These are phyloP conservation scores for Aporrectodea caliginosa DNA, from an alignment of 1,140 invertebrate species.

Conservation along the genomic window DNA sequence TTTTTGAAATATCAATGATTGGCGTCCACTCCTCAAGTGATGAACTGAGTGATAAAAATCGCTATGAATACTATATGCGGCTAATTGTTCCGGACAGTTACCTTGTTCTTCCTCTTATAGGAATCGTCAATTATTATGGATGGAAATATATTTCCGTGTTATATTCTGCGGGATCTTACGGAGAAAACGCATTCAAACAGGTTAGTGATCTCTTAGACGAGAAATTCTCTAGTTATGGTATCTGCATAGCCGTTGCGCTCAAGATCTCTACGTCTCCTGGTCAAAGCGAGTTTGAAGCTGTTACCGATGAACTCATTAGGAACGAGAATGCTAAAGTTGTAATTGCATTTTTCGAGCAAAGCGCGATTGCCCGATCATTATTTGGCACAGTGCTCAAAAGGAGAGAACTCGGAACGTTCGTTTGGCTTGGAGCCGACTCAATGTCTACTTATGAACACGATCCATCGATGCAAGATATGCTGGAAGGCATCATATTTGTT, in stretches of 20 bases:
- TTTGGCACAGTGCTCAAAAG: background rate
- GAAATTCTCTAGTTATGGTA: too few relatives aligned
- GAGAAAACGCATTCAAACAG: slow-evolving; percentile 62
- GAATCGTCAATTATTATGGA: slow-evolving; percentile 61
- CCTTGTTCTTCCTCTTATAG: slow-evolving; percentile 67
- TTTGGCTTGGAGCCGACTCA: slow-evolving; percentile 16
- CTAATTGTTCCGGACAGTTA: slow-evolving; percentile 52
- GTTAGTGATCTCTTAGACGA: background rate
- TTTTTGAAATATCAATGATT: slow-evolving; percentile 65
- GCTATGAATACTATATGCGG: slow-evolving; percentile 47
- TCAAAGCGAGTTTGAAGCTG: background rate
- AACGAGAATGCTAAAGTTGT: background rate
- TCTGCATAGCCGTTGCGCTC: background rate
- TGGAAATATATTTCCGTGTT: slow-evolving; percentile 71
- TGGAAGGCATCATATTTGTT: background rate
- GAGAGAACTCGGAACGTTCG: slow-evolving; percentile 16
- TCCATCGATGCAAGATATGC: background rate
- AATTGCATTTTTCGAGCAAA: background rate
- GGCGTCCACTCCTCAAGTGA: background rate
- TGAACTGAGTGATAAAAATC: slow-evolving; percentile 43
- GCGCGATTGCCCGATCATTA: background rate
- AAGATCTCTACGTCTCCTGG: background rate
- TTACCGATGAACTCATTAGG: background rate
- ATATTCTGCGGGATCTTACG: slow-evolving; percentile 67
- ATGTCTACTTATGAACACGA: background rate